Evolutionary conservation across 2,797 vertebrate species (phyloP).

Genomic region (Falco cherrug): DNA sequence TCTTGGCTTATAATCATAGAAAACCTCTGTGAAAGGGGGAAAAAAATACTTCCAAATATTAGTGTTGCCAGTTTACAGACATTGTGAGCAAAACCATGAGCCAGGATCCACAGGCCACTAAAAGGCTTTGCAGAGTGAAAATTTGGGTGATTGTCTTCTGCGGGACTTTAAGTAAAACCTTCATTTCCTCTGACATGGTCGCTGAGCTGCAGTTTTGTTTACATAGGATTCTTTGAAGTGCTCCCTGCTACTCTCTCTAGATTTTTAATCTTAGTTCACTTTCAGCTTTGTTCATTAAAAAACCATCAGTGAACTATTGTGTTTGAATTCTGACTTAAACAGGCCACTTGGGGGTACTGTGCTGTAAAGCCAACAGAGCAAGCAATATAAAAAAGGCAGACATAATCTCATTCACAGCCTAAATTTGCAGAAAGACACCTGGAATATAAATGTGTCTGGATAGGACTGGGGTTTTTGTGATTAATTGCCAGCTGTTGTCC

Average conservation of each 20-base stretch:
- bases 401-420: constrained; percentile 58
- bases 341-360: constrained; percentile 43
- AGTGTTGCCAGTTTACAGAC: neutral
- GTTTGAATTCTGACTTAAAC: constrained; percentile 58
- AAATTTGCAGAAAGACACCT: constrained; percentile 48
- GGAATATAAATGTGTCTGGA: constrained; percentile 50
- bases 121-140: neutral
- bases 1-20: neutral
- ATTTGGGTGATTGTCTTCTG: neutral
- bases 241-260: neutral
- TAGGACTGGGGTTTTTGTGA: neutral
- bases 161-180: constrained; percentile 21
- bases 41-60: neutral
- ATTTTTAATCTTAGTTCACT: neutral
- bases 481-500: constrained; percentile 23
- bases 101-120: neutral
- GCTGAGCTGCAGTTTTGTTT: neutral
- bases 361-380: constrained; percentile 46
- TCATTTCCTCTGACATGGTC: neutral
- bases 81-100: neutral
- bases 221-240: constrained; percentile 4
- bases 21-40: neutral
- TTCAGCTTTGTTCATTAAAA: constrained; percentile 47
- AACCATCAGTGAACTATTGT: neutral
- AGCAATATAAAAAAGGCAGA: constrained; percentile 49